phyloP scores from a whole-genome alignment of 2,113 vertebrate genomes.

The Gila orcuttii region DNA sequence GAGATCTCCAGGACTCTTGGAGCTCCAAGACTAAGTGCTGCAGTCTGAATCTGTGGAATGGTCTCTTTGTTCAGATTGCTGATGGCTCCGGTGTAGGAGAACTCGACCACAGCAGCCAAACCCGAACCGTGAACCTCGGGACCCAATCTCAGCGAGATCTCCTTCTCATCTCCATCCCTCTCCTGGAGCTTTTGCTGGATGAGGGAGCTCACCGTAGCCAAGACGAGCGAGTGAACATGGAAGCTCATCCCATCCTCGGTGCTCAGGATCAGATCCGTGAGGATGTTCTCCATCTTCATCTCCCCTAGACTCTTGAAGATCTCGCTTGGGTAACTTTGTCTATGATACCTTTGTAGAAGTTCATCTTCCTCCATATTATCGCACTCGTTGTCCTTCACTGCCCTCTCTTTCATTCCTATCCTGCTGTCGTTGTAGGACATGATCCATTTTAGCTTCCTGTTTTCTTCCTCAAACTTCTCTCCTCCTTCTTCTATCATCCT shows the following conservation, averaged over 20 bases:
- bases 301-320: slow-evolving; percentile 68
- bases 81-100: slow-evolving; percentile 82
- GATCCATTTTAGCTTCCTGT: slow-evolving; percentile 67
- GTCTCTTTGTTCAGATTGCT: slow-evolving; percentile 53
- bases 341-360: slow-evolving; percentile 6
- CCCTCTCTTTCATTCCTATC: slow-evolving; percentile 59
- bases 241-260: slow-evolving; percentile 52
- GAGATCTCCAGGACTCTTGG: slow-evolving; percentile 69
- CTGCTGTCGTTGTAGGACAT: slow-evolving; percentile 71
- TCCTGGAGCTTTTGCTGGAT: slow-evolving; percentile 55
- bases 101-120: slow-evolving; percentile 79
- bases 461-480: slow-evolving; percentile 65
- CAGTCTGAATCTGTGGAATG: slow-evolving; percentile 64
- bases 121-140: slow-evolving; percentile 60
- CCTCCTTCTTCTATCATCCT: slow-evolving; percentile 67
- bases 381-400: neutral
- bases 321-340: slow-evolving; percentile 59
- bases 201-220: slow-evolving; percentile 73
- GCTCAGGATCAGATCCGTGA: slow-evolving; percentile 71
- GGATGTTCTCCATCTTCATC: slow-evolving; percentile 65
- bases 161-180: neutral
- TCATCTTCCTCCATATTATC: slow-evolving; percentile 8
- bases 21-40: slow-evolving; percentile 73
- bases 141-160: slow-evolving; percentile 42
- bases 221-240: slow-evolving; percentile 66